Percentiles rank a stretch among this genome's conserved stretches.
Evolutionary conservation across 2,888 invertebrate species (phyloP).

Genomic region (Prosopocoilus inquinatus): DNA sequence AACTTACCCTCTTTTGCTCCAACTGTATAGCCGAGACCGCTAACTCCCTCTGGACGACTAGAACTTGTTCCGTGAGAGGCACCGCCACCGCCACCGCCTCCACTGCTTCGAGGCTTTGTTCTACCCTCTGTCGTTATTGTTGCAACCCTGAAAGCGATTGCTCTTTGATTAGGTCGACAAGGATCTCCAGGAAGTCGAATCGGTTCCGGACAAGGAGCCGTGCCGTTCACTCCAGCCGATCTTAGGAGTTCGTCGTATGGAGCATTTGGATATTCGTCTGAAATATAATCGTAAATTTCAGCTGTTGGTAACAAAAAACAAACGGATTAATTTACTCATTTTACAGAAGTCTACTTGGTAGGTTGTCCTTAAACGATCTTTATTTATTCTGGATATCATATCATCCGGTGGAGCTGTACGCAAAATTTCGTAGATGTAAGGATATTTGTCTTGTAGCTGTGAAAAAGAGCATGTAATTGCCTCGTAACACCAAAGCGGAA

Average conservation of each 20-base stretch:
- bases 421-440: slow-evolving; percentile 63
- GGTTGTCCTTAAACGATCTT: slow-evolving; percentile 61
- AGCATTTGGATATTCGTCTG: slow-evolving; percentile 55
- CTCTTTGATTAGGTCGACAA: slow-evolving; percentile 55
- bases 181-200: slow-evolving; percentile 59
- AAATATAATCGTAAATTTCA: background rate
- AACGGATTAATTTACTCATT: slow-evolving; percentile 39
- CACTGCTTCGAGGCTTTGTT: background rate
- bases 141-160: slow-evolving; percentile 38
- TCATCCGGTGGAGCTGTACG: slow-evolving; percentile 60
- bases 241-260: slow-evolving; percentile 59
- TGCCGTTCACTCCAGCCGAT: slow-evolving; percentile 57
- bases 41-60: slow-evolving; percentile 20
- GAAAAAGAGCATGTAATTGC: slow-evolving; percentile 16
- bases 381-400: slow-evolving; percentile 59
- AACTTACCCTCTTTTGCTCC: slow-evolving; percentile 14
- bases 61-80: slow-evolving; percentile 17
- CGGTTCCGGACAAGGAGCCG: slow-evolving; percentile 58
- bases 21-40: slow-evolving; percentile 29
- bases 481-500: background rate
- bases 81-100: slow-evolving; percentile 24
- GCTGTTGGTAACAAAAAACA: background rate
- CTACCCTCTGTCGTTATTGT: slow-evolving; percentile 29
- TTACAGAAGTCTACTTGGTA: slow-evolving; percentile 63
- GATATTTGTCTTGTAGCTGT: slow-evolving; percentile 63